Evolutionary conservation across 2,797 vertebrate genomes (phyloP), one percentile per base, ranked within the genome.

Genomic region (Hoplostethus mediterraneus): DNA sequence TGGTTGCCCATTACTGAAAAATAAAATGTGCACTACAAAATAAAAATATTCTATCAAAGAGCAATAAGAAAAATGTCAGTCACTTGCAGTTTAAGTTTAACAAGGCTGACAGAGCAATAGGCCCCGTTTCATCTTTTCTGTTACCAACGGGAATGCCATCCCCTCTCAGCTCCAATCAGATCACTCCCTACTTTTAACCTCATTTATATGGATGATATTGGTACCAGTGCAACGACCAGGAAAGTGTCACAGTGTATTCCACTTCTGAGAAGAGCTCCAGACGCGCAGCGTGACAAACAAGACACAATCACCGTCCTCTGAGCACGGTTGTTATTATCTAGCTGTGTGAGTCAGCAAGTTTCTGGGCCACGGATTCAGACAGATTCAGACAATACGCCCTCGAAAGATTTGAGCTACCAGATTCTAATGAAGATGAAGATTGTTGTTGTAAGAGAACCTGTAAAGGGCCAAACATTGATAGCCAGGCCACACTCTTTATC

Each of bases 221-320:
- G 16, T 59, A 69, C 55, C 9, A 12, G 6, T 67, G 8, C n/a
- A 53, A 59, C 16, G 14, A 14, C 8, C 7, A 44, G 31, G 31
- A 67, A 64, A 52, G 6, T 7, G 16, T 60, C 1, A 38, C 12
- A 40, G 1, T 38, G 53, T 56, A 54, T 62, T 56, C 11, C 3
- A 30, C 48, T 73, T 45, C 5, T 62, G 1, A 36, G 21, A 53
- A 40, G 13, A n/a, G 9, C 9, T 51, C 47, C 61, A 63, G 52
- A 16, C 14, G 14, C 42, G 57, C 13, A 66, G 17, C 3, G 40
- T 28, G 40, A 31, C 52, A 36, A 67, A 67, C 3, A 55, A 55
- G 21, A 21, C 21, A 21, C 21, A 21, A 21, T 31, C 13, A 52
- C 31, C 38, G 30, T 58, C 25, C 48, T 11, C 14, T 11, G 21